phyloP scores from a whole-genome alignment of 2,888 invertebrate species.

The Agrilus mali region DNA sequence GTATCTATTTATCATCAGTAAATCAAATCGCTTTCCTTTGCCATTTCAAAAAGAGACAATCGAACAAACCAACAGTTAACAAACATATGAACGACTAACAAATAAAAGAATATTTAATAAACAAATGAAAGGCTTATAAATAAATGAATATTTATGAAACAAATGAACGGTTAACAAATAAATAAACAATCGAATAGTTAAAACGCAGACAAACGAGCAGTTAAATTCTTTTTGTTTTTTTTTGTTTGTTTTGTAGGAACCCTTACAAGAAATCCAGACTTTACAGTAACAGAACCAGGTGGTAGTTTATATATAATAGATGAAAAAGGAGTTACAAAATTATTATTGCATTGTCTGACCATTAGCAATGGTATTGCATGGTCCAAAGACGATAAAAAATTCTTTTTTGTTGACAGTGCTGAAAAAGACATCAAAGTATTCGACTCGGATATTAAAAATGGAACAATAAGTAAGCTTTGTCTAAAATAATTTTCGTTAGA shows the following conservation, averaged over 20 bases:
- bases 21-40: too few species aligned
- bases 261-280: slow-evolving; percentile 14
- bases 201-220: too few species aligned
- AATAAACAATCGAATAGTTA: too few species aligned
- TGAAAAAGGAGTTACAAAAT: too few species aligned
- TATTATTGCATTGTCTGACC: slow-evolving; percentile 28
- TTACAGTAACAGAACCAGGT: slow-evolving; percentile 13
- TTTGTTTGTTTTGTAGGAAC: slow-evolving; percentile 17
- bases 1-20: slow-evolving; percentile 18
- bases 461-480: slow-evolving; percentile 27
- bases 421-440: slow-evolving; percentile 50
- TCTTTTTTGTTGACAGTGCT: slow-evolving; percentile 64
- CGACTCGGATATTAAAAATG: slow-evolving; percentile 47
- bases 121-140: too few species aligned
- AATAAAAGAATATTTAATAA: too few species aligned
- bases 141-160: too few species aligned
- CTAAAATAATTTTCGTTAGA: neutral
- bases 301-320: slow-evolving; percentile 13
- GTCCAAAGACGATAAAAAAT: slow-evolving; percentile 48
- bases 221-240: too few species aligned
- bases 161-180: too few species aligned
- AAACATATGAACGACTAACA: too few species aligned
- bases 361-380: slow-evolving; percentile 67
- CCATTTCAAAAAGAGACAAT: too few species aligned
- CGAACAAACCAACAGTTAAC: too few species aligned